phyloP scores from a whole-genome alignment of 2,797 vertebrate species.

The Erpetoichthys calabaricus region DNA sequence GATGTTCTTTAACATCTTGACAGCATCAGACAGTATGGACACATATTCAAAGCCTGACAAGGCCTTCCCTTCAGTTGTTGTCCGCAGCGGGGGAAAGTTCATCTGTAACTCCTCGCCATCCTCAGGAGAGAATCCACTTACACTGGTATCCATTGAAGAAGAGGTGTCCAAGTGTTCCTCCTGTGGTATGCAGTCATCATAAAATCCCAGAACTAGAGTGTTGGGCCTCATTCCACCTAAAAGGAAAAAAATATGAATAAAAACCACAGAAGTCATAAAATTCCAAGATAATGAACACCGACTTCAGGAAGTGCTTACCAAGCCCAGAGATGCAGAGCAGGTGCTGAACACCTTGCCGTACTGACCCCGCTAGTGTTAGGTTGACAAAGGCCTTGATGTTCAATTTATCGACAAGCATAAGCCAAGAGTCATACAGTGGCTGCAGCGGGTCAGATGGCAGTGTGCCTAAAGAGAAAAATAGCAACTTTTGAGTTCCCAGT shows the following conservation, averaged over 20 bases:
- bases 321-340: constrained; percentile 84
- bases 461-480: constrained; percentile 33
- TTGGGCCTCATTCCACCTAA: constrained; percentile 83
- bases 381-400: constrained; percentile 85
- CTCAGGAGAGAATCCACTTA: constrained; percentile 18
- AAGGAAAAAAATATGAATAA: constrained; percentile 5
- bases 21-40: constrained; percentile 64
- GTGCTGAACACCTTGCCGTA: constrained; percentile 71
- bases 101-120: constrained; percentile 23
- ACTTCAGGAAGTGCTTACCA: constrained; percentile 42
- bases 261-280: background rate
- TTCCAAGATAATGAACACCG: too few species aligned
- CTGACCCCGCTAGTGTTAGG: constrained; percentile 65
- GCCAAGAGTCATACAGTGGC: constrained; percentile 71
- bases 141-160: constrained; percentile 15
- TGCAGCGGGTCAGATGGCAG: constrained; percentile 74
- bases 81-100: constrained; percentile 45
- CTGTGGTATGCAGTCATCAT: constrained; percentile 46
- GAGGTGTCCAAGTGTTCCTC: constrained; percentile 22
- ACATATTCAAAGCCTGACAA: constrained; percentile 64
- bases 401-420: constrained; percentile 75
- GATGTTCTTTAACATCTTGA: constrained; percentile 83
- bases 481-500: background rate
- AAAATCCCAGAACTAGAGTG: constrained; percentile 77
- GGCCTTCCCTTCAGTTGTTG: constrained; percentile 31